These are phyloP conservation scores for Toxotes lorentzi DNA, from an alignment of 2,797 vertebrate species.

Conservation along the genomic window DNA sequence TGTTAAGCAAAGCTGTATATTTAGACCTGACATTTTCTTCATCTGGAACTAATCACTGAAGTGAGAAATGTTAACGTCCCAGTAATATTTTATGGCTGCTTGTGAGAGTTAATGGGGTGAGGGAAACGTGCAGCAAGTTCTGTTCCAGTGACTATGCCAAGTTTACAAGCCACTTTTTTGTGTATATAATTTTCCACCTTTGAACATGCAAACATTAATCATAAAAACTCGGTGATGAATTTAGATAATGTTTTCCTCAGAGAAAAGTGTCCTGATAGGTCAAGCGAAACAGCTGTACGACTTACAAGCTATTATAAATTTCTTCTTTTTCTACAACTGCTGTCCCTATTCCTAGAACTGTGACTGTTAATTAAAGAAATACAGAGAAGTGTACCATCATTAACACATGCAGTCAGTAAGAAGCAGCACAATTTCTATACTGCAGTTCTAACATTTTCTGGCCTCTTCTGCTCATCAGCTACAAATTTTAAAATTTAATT, in stretches of 20 bases:
- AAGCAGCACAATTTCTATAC: constrained; percentile 6
- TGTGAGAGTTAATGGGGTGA: constrained; percentile 69
- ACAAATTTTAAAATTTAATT: constrained; percentile 24
- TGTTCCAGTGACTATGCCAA: constrained; percentile 35
- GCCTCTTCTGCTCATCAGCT: constrained; percentile 11
- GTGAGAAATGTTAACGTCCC: constrained; percentile 66
- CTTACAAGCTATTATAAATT: background rate
- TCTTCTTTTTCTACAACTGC: background rate
- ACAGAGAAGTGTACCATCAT: background rate
- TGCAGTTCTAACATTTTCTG: background rate
- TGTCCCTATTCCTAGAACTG: background rate
- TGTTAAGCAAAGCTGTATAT: constrained; percentile 42
- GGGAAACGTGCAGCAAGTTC: constrained; percentile 38
- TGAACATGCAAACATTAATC: constrained; percentile 44
- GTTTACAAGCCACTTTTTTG: constrained; percentile 37
- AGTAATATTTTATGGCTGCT: constrained; percentile 64
- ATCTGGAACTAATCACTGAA: constrained; percentile 64
- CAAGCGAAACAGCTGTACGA: constrained; percentile 19
- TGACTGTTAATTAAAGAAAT: constrained; percentile 20
- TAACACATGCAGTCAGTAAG: constrained; percentile 8
- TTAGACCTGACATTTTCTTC: constrained; percentile 57
- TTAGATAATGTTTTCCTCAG: constrained; percentile 29
- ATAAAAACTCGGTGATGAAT: constrained; percentile 19
- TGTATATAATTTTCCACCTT: constrained; percentile 43
- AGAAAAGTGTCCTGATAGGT: constrained; percentile 7